These are phyloP conservation scores for Varanus salvator DNA, from an alignment of 2,113 vertebrate species.

Conservation along the genomic window DNA sequence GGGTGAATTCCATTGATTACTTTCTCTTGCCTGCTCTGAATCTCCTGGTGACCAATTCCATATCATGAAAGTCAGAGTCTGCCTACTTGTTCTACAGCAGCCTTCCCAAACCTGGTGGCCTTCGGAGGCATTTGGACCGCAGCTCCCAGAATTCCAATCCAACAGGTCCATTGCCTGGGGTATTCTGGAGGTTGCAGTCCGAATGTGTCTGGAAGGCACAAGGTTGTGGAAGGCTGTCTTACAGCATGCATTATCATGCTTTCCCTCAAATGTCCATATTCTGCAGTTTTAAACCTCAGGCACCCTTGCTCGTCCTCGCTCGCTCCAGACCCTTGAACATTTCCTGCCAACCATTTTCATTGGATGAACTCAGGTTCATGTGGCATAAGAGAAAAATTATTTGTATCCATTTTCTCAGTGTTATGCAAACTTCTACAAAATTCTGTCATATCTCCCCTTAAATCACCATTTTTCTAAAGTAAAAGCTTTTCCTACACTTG, in stretches of 20 bases:
- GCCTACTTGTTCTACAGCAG: neutral
- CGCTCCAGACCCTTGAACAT: neutral
- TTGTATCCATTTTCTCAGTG: neutral
- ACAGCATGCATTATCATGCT: neutral
- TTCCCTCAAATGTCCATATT: neutral
- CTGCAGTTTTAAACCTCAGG: neutral
- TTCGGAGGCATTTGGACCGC: too few species aligned
- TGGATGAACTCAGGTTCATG: neutral
- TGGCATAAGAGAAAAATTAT: neutral
- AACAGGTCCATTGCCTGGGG: too few species aligned
- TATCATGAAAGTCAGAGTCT: too few species aligned
- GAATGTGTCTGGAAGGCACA: too few species aligned
- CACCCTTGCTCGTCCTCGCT: neutral
- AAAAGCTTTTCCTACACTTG: neutral
- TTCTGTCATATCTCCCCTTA: neutral
- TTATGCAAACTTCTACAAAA: neutral
- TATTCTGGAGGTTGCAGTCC: too few species aligned
- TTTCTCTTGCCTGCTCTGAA: neutral
- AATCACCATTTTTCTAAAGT: neutral
- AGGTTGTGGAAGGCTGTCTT: too few species aligned
- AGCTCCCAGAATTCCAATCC: too few species aligned
- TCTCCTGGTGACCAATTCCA: neutral
- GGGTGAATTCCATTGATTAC: neutral
- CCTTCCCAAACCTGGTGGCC: too few species aligned
- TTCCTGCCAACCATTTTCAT: neutral